These are phyloP conservation scores for Lamellibrachia columna DNA, from an alignment of 2,888 invertebrate species.

Conservation along the genomic window DNA sequence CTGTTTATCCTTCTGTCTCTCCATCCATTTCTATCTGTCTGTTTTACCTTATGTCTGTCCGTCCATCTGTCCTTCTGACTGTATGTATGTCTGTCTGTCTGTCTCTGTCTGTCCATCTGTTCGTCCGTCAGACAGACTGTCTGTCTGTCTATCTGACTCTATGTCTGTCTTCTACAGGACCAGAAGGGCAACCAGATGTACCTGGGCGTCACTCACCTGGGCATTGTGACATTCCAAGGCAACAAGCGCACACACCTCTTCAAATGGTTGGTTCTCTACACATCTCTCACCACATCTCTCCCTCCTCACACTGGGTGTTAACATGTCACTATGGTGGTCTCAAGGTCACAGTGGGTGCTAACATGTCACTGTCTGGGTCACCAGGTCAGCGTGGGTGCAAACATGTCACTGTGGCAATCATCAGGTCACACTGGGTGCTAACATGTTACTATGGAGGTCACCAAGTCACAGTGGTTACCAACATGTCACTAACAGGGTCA, in stretches of 20 bases:
- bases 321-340: neutral
- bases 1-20: neutral
- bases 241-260: constrained; percentile 93
- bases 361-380: no score
- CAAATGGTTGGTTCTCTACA: constrained; percentile 78
- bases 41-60: neutral
- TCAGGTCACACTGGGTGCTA: neutral
- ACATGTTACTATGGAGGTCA: no score
- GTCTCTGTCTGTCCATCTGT: neutral
- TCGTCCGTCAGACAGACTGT: neutral
- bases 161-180: constrained; percentile 73
- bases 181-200: constrained; percentile 91
- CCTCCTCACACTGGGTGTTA: neutral
- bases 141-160: neutral
- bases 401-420: neutral
- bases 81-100: neutral
- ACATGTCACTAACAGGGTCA: no score
- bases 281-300: neutral
- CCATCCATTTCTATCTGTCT: neutral
- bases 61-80: neutral
- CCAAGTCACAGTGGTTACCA: neutral
- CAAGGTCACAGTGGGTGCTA: neutral
- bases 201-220: constrained; percentile 93
- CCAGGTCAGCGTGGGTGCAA: no score
- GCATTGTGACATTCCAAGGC: constrained; percentile 93